Conservation (phyloP, 1,140 invertebrate species). For the Drosophila oshimai region DNA sequence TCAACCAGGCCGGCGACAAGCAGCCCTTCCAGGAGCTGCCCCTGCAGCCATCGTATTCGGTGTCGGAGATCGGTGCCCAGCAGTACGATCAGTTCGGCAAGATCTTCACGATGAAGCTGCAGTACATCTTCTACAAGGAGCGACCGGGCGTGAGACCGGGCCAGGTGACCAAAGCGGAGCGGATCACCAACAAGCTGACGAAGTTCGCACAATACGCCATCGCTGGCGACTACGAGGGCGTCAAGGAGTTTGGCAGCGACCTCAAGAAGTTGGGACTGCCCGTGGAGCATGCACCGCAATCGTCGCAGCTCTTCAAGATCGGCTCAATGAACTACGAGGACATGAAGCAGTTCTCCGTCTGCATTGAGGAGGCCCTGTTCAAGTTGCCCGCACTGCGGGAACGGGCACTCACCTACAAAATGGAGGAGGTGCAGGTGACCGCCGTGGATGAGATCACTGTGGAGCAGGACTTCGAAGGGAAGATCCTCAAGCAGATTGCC, state of each 20-base stretch:
- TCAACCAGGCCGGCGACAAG: slow-evolving; percentile 92
- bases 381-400: slow-evolving; percentile 92
- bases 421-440: slow-evolving; percentile 98
- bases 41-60: slow-evolving; percentile 95
- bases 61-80: slow-evolving; percentile 96
- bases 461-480: slow-evolving; percentile 93
- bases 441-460: slow-evolving; percentile 98
- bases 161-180: slow-evolving; percentile 96
- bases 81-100: slow-evolving; percentile 99
- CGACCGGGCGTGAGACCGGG: slow-evolving; percentile 97
- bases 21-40: slow-evolving; percentile 97
- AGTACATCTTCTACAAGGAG: slow-evolving; percentile 99
- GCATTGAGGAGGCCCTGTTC: slow-evolving; percentile 95
- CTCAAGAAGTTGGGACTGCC: slow-evolving; percentile 96
- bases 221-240: slow-evolving; percentile 95
- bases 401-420: slow-evolving; percentile 96
- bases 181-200: slow-evolving; percentile 94
- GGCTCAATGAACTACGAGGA: slow-evolving; percentile 95
- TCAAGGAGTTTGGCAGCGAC: slow-evolving; percentile 96
- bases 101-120: slow-evolving; percentile 99
- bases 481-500: slow-evolving; percentile 95
- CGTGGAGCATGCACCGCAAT: slow-evolving; percentile 98
- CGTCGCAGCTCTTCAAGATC: slow-evolving; percentile 98
- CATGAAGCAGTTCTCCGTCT: slow-evolving; percentile 94
- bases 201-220: slow-evolving; percentile 97